Evolutionary conservation across 2,888 invertebrate genomes (phyloP).

Genomic region (Leptopilina drosophilae): DNA sequence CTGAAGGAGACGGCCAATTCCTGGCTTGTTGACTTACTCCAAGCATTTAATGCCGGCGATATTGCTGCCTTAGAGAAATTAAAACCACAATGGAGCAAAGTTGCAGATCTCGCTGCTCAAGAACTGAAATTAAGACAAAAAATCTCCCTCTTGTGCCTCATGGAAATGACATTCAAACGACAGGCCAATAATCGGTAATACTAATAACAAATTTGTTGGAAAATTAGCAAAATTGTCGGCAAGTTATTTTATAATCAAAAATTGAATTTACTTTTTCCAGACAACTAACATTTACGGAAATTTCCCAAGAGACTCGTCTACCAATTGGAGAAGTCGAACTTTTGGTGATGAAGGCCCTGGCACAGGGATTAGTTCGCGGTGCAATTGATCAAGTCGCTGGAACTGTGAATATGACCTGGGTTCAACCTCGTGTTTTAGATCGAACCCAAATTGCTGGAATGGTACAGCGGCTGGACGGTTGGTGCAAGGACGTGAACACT

Average conservation of each 20-base stretch:
- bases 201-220: no score
- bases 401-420: slow-evolving; percentile 90
- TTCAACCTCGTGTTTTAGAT: slow-evolving; percentile 89
- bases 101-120: slow-evolving; percentile 90
- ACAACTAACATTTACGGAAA: slow-evolving; percentile 93
- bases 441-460: slow-evolving; percentile 83
- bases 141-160: slow-evolving; percentile 95
- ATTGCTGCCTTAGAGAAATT: slow-evolving; percentile 84
- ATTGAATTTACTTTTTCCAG: slow-evolving; percentile 67
- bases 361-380: slow-evolving; percentile 94
- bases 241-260: not conserved
- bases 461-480: slow-evolving; percentile 84
- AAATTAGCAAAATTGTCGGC: no score
- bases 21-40: slow-evolving; percentile 92
- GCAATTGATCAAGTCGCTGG: slow-evolving; percentile 94
- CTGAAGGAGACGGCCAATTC: slow-evolving; percentile 88
- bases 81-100: slow-evolving; percentile 86
- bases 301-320: slow-evolving; percentile 90
- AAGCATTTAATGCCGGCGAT: slow-evolving; percentile 92
- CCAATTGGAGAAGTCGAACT: slow-evolving; percentile 93
- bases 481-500: slow-evolving; percentile 86
- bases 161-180: slow-evolving; percentile 99
- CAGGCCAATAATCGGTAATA: slow-evolving; percentile 87
- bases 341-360: slow-evolving; percentile 97
- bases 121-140: slow-evolving; percentile 92